phyloP scores from a whole-genome alignment of 2,888 invertebrate species.

The Argyresthia goedartella region DNA sequence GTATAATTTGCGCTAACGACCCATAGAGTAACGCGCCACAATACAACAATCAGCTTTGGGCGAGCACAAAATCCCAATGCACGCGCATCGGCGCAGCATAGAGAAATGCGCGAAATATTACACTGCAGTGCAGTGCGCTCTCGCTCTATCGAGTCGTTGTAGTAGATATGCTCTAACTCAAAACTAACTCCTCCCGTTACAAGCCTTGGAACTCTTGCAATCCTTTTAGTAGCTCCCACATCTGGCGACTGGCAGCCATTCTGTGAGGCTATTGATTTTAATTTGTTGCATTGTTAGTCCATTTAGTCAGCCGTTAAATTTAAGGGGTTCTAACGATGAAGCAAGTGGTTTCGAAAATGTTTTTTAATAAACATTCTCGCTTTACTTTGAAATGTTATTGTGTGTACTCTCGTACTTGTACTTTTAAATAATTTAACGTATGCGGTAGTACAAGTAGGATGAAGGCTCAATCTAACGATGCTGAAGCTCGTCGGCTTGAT shows the following conservation, averaged over 20 bases:
- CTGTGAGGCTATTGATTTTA: background rate
- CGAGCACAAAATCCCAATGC: conserved; percentile 9
- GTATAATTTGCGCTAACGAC: conserved; percentile 31
- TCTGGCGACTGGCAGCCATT: background rate
- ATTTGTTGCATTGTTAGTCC: background rate
- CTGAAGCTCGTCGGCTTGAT: background rate
- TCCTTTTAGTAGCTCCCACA: conserved; percentile 27
- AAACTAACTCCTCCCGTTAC: conserved; percentile 33
- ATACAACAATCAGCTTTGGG: conserved; percentile 15
- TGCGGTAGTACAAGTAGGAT: background rate
- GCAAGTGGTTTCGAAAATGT: too few relatives aligned
- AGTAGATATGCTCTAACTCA: conserved; percentile 43
- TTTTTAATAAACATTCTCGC: background rate
- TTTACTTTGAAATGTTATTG: background rate
- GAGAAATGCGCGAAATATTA: conserved; percentile 22
- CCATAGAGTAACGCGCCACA: conserved; percentile 23
- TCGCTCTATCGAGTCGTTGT: conserved; percentile 25
- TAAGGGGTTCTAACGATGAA: too few relatives aligned
- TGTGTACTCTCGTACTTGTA: too few relatives aligned
- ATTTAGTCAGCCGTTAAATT: too few relatives aligned
- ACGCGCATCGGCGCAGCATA: conserved; percentile 12
- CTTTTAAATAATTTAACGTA: too few relatives aligned
- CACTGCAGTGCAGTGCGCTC: conserved; percentile 10
- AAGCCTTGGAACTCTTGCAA: conserved; percentile 25
- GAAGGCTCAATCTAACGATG: conserved; percentile 1